These are phyloP conservation scores for zebrafish (Danio rerio) DNA, from an alignment of 2,113 vertebrate species.

Conservation along the genomic window GRCz12tu NC_133200.1:29910501-29911000, in stretches of 20 bases:
- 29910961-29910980: constrained; percentile 62
- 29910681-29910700: constrained; percentile 1
- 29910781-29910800: neutral
- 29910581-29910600: neutral
- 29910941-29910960: constrained; percentile 43
- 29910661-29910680: constrained; percentile 10
- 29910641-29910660: neutral
- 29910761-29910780: constrained; percentile 15
- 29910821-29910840: constrained; percentile 17
- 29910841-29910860: neutral
- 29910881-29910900: constrained; percentile 46
- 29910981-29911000: constrained; percentile 61
- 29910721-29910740: constrained; percentile 6
- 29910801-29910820: neutral
- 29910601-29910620: neutral
- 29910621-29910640: neutral
- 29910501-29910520: too few species aligned
- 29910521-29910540: too few species aligned
- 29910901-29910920: constrained; percentile 21
- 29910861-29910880: constrained; percentile 54
- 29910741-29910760: neutral
- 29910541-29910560: too few species aligned
- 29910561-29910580: neutral
- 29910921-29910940: constrained; percentile 55
- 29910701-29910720: constrained; percentile 16